Evolutionary conservation across 2,888 invertebrate species (phyloP).

Genomic region (Drosophila falleni): DNA sequence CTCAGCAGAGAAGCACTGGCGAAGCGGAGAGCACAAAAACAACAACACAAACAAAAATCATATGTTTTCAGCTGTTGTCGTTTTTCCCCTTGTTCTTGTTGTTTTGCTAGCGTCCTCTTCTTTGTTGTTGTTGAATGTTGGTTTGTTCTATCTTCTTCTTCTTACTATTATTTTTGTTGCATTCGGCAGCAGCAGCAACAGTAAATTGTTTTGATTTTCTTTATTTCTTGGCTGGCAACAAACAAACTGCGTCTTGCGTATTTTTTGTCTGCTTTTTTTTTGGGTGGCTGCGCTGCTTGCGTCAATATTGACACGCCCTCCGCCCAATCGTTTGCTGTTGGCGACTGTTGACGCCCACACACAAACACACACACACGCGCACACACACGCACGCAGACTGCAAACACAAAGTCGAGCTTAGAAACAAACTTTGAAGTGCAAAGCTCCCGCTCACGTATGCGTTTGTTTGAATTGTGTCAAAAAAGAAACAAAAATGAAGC

Average conservation of each 20-base stretch:
- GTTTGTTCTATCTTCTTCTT: constrained; percentile 17
- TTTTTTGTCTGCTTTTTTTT: constrained; percentile 12
- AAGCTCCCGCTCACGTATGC: constrained; percentile 51
- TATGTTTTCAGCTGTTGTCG: constrained; percentile 78
- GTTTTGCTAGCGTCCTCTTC: constrained; percentile 35
- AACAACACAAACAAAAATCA: constrained; percentile 82
- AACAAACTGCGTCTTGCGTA: constrained; percentile 68
- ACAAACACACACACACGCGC: constrained; percentile 39
- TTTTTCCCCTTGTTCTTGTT: constrained; percentile 32
- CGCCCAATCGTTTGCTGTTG: constrained; percentile 17
- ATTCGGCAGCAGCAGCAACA: constrained; percentile 75
- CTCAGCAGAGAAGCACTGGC: constrained; percentile 25
- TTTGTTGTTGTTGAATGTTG: constrained; percentile 19
- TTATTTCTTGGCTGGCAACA: constrained; percentile 55
- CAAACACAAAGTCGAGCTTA: constrained; percentile 65
- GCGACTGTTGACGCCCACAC: constrained; percentile 47
- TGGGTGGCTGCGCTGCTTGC: constrained; percentile 28
- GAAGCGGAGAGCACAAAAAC: constrained; percentile 53
- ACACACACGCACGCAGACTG: constrained; percentile 34
- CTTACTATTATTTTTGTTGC: constrained; percentile 40
- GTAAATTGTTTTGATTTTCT: constrained; percentile 37
- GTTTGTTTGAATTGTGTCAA: constrained; percentile 69
- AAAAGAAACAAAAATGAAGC: constrained; percentile 22
- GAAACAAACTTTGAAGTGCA: constrained; percentile 72
- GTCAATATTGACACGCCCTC: constrained; percentile 35